Evolutionary conservation across 2,797 vertebrate species (phyloP).

Genomic region (Pantherophis alleghaniensis): DNA sequence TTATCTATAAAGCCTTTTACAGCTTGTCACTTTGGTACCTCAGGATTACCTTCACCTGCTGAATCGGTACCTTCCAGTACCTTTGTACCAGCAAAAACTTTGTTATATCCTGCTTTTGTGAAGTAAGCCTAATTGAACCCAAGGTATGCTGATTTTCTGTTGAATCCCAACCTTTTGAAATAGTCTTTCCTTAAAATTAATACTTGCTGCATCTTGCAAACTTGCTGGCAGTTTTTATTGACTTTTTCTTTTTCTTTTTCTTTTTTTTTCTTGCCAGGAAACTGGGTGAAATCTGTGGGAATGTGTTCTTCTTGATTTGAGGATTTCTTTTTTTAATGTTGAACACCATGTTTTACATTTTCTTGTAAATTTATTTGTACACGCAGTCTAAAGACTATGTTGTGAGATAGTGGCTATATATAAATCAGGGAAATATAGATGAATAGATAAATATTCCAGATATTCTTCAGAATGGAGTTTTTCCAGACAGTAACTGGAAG

Average conservation of each 20-base stretch:
- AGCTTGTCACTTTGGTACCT: background rate
- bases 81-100: background rate
- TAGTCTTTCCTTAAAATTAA: background rate
- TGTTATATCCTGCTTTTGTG: background rate
- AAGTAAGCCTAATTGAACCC: background rate
- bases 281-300: background rate
- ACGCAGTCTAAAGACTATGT: background rate
- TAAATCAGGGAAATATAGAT: background rate
- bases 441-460: background rate
- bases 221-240: background rate
- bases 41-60: background rate
- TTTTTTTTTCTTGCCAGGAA: background rate
- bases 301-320: background rate
- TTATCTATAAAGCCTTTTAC: background rate
- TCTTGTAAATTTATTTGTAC: background rate
- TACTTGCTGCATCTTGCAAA: background rate
- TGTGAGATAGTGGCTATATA: background rate
- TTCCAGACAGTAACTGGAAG: background rate
- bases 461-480: background rate
- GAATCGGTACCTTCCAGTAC: background rate
- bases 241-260: too few relatives aligned
- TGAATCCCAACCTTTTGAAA: background rate
- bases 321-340: background rate
- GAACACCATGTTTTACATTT: background rate
- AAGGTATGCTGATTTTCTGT: background rate